A percentile compares a stretch with the other conserved stretches of the same genome.
phyloP scores from a whole-genome alignment of 1,140 invertebrate genomes.

The Aricia agestis region DNA sequence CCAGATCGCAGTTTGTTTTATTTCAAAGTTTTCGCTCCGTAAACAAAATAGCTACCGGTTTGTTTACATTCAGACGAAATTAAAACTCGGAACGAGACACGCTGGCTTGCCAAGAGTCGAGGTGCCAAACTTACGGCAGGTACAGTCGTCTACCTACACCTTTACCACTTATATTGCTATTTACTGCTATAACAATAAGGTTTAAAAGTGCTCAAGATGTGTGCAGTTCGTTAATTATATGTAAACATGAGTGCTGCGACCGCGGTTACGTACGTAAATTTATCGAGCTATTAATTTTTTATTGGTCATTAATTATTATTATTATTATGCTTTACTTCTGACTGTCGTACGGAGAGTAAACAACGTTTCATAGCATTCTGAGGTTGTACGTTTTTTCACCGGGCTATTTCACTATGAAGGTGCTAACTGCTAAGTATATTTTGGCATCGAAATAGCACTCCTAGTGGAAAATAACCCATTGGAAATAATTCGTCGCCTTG shows the following conservation, averaged over 20 bases:
- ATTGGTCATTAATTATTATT: too few species aligned
- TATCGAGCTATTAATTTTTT: not conserved
- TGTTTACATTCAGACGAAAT: not conserved
- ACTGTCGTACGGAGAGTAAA: too few species aligned
- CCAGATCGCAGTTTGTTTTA: not conserved
- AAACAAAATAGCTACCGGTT: conserved; percentile 1
- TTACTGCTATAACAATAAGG: not conserved
- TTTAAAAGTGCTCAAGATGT: not conserved
- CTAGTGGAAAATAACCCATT: too few species aligned
- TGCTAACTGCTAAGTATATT: too few species aligned
- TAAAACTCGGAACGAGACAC: not conserved
- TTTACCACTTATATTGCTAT: not conserved
- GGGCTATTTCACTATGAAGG: too few species aligned
- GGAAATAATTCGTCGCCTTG: too few species aligned
- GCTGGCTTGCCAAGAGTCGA: not conserved
- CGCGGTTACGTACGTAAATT: not conserved
- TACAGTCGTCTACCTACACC: not conserved
- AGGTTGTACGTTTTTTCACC: too few species aligned
- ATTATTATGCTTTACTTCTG: too few species aligned
- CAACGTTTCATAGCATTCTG: too few species aligned
- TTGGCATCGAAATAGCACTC: too few species aligned
- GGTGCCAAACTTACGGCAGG: not conserved
- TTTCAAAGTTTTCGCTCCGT: not conserved
- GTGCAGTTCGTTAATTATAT: not conserved
- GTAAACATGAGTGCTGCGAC: not conserved